Base-by-base conservation (phyloP, 1,140 invertebrate genomes). In the Elysia chlorotica region DNA sequence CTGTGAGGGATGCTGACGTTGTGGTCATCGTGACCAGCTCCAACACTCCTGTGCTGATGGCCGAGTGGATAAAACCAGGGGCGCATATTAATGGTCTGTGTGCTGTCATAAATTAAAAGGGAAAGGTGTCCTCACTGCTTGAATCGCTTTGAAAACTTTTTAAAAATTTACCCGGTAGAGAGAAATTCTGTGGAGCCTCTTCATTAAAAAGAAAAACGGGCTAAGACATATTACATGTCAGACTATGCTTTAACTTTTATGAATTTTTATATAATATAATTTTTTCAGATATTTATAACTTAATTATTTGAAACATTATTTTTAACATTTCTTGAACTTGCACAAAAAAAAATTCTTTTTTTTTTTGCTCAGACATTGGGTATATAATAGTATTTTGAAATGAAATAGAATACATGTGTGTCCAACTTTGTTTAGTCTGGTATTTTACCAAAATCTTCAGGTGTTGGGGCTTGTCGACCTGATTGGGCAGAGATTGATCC, bases 1-100 rank as follows among this genome's bases (percentile, higher is more conserved):
- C 89, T 71, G 88, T 90, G 3, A 81, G 79, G 74, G 84, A 85
- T 76, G 90, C 90, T 56, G 90, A 91, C 83, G 86, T 91, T n/a
- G 89, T 91, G 54, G 83, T 90, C 14, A 90, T 90, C 19, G 88
- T 88, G 0, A 91, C 90, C 3, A 83, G 80, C 67, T 78, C 88
- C 17, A 77, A 66, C 23, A 81, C 78, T 63, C 88, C 89, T 14
- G 78, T 91, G 21, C 65, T 91, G 6, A 74, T 87, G 62, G 76
- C 76, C 19, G 82, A 86, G 41, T 90, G 89, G 89, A 76, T 91
- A 1, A 90, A 90, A 84, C 69, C 79, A 3, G 88, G 88, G 54
- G 89, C 86, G 65, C 89, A 90, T 75, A 87, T 89, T 30, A 89
- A 89, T 84, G 88, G 89, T 89, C 78, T n/a, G n/a, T n/a, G n/a